Evolutionary conservation across 2,797 vertebrate species (phyloP).

Genomic region (Poecilia velifera): DNA sequence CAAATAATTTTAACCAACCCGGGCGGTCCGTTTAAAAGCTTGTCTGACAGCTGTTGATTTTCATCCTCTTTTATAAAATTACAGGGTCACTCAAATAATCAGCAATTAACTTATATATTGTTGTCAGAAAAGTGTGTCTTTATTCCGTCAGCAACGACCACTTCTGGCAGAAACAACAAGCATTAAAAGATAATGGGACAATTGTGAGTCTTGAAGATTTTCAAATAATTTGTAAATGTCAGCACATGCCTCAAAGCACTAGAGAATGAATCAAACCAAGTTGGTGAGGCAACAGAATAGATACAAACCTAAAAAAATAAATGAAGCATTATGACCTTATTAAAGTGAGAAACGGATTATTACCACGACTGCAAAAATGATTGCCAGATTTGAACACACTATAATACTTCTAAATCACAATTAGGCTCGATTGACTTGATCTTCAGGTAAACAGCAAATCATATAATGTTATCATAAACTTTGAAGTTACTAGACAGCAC

Average conservation of each 20-base stretch:
- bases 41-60: neutral
- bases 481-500: neutral
- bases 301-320: neutral
- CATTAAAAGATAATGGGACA: constrained; percentile 5
- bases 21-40: neutral
- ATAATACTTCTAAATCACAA: neutral
- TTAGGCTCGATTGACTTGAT: neutral
- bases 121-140: constrained; percentile 5
- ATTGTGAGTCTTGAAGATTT: neutral
- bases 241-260: neutral
- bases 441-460: neutral
- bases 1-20: neutral
- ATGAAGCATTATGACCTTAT: neutral
- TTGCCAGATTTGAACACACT: neutral
- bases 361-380: neutral
- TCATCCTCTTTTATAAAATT: constrained; percentile 8
- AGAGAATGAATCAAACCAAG: neutral
- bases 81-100: constrained; percentile 8
- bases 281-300: neutral
- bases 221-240: neutral
- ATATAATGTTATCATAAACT: neutral
- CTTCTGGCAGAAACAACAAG: constrained; percentile 8
- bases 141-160: constrained; percentile 1
- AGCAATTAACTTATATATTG: constrained; percentile 12
- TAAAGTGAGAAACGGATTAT: neutral